Base-by-base conservation (phyloP, 1,140 invertebrate species). In the Ceratosolen solmsi region DNA sequence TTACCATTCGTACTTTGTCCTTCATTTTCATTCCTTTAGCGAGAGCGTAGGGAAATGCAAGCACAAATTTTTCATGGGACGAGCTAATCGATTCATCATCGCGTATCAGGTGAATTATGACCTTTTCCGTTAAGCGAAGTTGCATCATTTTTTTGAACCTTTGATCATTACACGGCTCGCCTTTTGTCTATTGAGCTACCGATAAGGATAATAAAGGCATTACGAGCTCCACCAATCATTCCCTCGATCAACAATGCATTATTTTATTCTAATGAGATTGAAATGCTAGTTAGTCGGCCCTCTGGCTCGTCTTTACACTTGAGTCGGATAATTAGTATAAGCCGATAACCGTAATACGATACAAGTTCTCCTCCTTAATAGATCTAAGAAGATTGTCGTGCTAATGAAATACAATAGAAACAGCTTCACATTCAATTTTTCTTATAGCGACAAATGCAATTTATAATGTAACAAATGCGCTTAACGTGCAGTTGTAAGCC, bases 31-130 rank as follows among this genome's bases (percentile, higher is more conserved):
- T 80, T 73, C 77, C 17, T 56, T 4, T 58, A 25, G 17, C 70
- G 27, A 33, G 79, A 51, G 30, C 79, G 46, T 33, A 33, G 70
- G 41, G 58, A 74, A 73, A 65, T 38, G 25, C 38, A 15, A 22
- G n/a, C 27, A 36, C 3, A n/a, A 30, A 75, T 75, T 81, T 81
- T 75, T 81, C 79, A 81, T 81, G 75, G 56, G n/a, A n/a, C n/a
- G n/a, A n/a, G n/a, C n/a, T n/a, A n/a, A n/a, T n/a, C n/a, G n/a
- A n/a, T n/a, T n/a, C n/a, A n/a, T n/a, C n/a, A n/a, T n/a, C n/a
- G n/a, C n/a, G n/a, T n/a, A n/a, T n/a, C n/a, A n/a, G n/a, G n/a
- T n/a, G n/a, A n/a, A n/a, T n/a, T n/a, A n/a, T n/a, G n/a, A n/a
- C n/a, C n/a, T n/a, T n/a, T n/a, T n/a, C n/a, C n/a, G n/a, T n/a